Conservation (phyloP, 2,888 invertebrate species). For the Drosophila nigritarsus region DNA sequence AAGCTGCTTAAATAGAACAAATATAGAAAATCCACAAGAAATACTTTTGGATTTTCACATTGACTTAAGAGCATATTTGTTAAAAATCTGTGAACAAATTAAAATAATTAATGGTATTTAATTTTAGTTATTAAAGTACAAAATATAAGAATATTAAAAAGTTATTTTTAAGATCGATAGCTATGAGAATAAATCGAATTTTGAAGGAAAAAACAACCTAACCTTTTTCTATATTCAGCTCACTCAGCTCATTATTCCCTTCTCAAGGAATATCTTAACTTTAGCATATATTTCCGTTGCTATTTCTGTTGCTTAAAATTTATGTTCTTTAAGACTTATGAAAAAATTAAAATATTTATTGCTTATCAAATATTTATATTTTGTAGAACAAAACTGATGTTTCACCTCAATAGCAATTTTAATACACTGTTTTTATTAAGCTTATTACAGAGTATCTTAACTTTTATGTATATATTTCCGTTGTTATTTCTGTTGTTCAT, state of each 20-base stretch:
- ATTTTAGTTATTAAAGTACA: neutral
- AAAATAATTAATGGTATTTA: neutral
- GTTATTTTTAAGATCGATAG: neutral
- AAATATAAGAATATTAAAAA: neutral
- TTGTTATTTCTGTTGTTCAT: conserved; percentile 18
- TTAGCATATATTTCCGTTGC: neutral
- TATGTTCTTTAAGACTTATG: neutral
- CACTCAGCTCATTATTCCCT: neutral
- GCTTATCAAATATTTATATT: no score
- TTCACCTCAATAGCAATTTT: no score
- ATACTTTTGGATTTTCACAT: neutral
- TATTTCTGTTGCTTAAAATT: conserved; percentile 33
- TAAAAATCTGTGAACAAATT: neutral
- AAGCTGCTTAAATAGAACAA: neutral
- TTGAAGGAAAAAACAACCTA: neutral
- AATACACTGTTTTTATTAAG: neutral
- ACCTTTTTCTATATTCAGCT: neutral
- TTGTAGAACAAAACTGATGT: no score
- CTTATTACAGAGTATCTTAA: conserved; percentile 19
- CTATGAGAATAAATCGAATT: neutral
- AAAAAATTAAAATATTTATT: no score
- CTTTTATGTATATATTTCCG: neutral
- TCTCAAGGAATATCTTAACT: conserved; percentile 4
- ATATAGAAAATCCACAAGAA: neutral
- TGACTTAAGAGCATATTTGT: neutral